Base-by-base conservation (phyloP, 30 jellyfish, hydroid and myxozoan genomes). In the Aurelia aurita region DNA sequence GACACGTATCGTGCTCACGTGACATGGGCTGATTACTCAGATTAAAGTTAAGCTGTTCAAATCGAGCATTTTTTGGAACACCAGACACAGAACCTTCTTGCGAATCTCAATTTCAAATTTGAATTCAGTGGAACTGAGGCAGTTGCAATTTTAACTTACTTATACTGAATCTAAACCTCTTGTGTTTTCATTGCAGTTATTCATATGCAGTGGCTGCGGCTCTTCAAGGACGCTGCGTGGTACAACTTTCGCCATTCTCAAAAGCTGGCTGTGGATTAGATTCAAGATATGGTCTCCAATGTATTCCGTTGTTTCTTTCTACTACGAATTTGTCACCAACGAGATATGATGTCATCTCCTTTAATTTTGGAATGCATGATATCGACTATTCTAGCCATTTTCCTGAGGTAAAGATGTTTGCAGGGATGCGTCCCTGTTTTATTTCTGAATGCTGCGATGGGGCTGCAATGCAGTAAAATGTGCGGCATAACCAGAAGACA, bases 321-420 rank as follows among this genome's bases (percentile, higher is more conserved):
- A 87, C 98, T 22, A 74, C 93, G 26, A 79, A 78, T 84, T 71
- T 87, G 32, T 9, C 76, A 23, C 98, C 98, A 34, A 87, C 98
- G 29, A 45, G 88, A 58, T 93, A 72, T 77, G 98, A 93, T 60
- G 98, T 71, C 45, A 82, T 93, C 6, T 43, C 88, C 11, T 93
- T 93, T 67, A 93, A 93, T 72, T 93, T 87, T 77, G 98, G 98
- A 18, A 64, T 93, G 89, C 98, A 93, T 65, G 98, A 93, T 72
- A 83, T 87, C 54, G 92, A 93, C 39, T 93, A 80, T 67, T 60
- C 88, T 2, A 82, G 72, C 14, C 39, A 59, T 68, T 93, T 89
- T 81, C 97, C 96, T 1, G 98, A 93, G 97, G 98, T 93, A 72
- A 86, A 55, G 16, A 5, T 12, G 14, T 1, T 26, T 27, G 26